These are phyloP conservation scores for Cheirogaleus medius DNA, from an alignment of 2,113 vertebrate genomes.

Conservation along the genomic window DNA sequence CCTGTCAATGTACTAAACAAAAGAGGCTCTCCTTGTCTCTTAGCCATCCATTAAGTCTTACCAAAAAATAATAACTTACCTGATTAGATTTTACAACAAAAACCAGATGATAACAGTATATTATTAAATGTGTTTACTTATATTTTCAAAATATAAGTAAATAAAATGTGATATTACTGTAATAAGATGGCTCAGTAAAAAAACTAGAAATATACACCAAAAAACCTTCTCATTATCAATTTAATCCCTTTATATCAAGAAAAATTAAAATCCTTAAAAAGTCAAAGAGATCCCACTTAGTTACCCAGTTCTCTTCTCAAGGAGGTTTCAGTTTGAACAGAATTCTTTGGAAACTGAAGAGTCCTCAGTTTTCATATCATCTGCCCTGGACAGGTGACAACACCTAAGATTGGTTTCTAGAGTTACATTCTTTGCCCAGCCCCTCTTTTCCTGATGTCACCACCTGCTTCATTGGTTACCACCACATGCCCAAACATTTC, in stretches of 20 bases:
- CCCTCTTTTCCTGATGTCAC: slow-evolving; percentile 55
- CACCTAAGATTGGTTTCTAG: slow-evolving; percentile 41
- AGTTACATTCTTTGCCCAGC: slow-evolving; percentile 38
- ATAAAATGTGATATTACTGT: background rate
- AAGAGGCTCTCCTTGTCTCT: background rate
- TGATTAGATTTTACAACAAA: slow-evolving; percentile 11
- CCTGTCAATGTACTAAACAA: background rate
- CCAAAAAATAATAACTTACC: background rate
- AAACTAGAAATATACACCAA: background rate
- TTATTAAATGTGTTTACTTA: slow-evolving; percentile 23
- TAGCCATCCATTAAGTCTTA: slow-evolving; percentile 25
- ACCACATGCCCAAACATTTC: slow-evolving; percentile 61
- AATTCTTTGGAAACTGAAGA: slow-evolving; percentile 22
- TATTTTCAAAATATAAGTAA: no score
- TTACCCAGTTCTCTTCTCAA: slow-evolving; percentile 24
- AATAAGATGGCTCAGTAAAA: slow-evolving; percentile 3
- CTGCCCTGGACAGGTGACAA: slow-evolving; percentile 29
- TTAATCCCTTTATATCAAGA: slow-evolving; percentile 2
- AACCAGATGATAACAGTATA: slow-evolving; percentile 8
- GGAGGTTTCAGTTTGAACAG: background rate
- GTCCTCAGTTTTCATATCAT: background rate
- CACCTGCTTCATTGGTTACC: slow-evolving; percentile 76
- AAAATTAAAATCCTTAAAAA: slow-evolving; percentile 39
- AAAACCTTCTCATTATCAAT: background rate
- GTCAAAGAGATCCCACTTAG: background rate